Conservation (phyloP, 2,888 invertebrate genomes). For the Heliconius charithonia region DNA sequence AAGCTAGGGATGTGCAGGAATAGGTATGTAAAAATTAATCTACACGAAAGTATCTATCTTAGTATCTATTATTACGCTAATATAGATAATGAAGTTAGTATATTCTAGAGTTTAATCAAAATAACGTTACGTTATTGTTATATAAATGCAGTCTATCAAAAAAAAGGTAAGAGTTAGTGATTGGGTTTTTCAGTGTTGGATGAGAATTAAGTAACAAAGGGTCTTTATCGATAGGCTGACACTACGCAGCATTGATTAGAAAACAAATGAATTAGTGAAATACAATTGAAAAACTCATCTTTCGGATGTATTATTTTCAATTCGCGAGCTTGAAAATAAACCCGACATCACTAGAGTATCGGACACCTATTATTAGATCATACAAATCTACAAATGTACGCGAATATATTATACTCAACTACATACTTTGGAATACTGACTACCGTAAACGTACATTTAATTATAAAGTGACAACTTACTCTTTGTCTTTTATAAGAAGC, state of each 20-base stretch:
- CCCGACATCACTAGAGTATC: slow-evolving; percentile 28
- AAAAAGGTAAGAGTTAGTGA: slow-evolving; percentile 61
- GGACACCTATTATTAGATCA: slow-evolving; percentile 9
- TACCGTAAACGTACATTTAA: slow-evolving; percentile 1
- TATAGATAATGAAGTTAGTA: slow-evolving; percentile 33
- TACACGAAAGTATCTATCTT: slow-evolving; percentile 30
- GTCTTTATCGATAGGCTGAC: slow-evolving; percentile 77
- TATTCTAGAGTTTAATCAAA: slow-evolving; percentile 29
- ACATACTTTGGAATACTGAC: slow-evolving; percentile 16
- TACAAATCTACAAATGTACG: slow-evolving; percentile 25
- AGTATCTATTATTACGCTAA: slow-evolving; percentile 35
- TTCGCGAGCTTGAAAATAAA: slow-evolving; percentile 18
- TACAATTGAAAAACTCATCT: slow-evolving; percentile 26
- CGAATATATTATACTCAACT: slow-evolving; percentile 14
- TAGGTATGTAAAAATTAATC: slow-evolving; percentile 16
- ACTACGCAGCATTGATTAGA: slow-evolving; percentile 52
- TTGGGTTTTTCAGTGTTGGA: slow-evolving; percentile 70
- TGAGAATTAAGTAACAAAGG: slow-evolving; percentile 72
- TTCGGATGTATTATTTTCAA: slow-evolving; percentile 9
- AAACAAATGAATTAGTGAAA: slow-evolving; percentile 35
- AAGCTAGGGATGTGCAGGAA: slow-evolving; percentile 33
- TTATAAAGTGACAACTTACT: slow-evolving; percentile 85
- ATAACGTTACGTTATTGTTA: slow-evolving; percentile 32
- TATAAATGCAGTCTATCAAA: slow-evolving; percentile 31
- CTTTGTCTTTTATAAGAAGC: slow-evolving; percentile 95